These are phyloP conservation scores for Chrysina gloriosa DNA, from an alignment of 2,888 invertebrate genomes.

Conservation along the genomic window DNA sequence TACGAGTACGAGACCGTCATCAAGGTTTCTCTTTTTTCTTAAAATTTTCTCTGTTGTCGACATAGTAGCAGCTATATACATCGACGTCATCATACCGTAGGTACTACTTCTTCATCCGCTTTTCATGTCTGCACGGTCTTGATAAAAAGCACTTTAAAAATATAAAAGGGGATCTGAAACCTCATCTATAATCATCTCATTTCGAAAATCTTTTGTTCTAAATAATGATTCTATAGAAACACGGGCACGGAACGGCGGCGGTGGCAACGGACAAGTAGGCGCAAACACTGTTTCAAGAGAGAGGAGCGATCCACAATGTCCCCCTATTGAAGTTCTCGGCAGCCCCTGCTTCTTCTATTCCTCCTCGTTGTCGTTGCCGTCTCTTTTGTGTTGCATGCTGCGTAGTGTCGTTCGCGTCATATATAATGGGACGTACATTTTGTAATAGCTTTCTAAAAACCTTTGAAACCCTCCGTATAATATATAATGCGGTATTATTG, in stretches of 20 bases:
- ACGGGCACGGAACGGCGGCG: constrained; percentile 14
- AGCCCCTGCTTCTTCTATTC: constrained; percentile 8
- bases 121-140: constrained; percentile 57
- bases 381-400: constrained; percentile 17
- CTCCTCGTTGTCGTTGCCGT: constrained; percentile 12
- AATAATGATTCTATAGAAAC: constrained; percentile 62
- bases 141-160: constrained; percentile 51
- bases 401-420: constrained; percentile 13
- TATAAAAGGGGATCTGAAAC: constrained; percentile 56
- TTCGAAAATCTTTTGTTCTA: constrained; percentile 65
- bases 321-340: constrained; percentile 36
- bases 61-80: background rate
- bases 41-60: constrained; percentile 9
- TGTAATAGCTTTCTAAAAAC: constrained; percentile 33
- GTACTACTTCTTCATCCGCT: constrained; percentile 23
- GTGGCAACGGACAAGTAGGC: constrained; percentile 49
- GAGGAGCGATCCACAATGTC: constrained; percentile 47
- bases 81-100: constrained; percentile 14
- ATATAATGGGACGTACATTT: constrained; percentile 34
- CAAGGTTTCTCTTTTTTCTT: constrained; percentile 2
- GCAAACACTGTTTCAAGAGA: constrained; percentile 57
- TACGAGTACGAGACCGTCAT: constrained; percentile 4
- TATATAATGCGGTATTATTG: constrained; percentile 30
- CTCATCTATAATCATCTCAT: constrained; percentile 65
- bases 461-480: constrained; percentile 13